Conservation (phyloP, 2,113 vertebrate genomes). For the Apus apus region DNA sequence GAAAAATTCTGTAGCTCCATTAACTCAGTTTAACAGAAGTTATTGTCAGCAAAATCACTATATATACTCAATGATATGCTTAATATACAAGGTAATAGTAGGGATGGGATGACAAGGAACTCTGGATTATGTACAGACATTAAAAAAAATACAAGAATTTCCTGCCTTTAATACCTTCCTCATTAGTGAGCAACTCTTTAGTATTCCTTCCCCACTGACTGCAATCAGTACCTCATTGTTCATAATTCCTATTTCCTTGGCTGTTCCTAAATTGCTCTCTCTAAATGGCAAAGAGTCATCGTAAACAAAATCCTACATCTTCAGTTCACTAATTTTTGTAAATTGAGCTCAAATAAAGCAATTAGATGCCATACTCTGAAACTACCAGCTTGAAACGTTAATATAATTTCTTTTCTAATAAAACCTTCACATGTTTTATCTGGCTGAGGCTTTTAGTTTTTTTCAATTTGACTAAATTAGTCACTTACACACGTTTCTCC, state of each 20-base stretch:
- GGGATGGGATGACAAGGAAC: background rate
- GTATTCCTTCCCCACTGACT: slow-evolving; percentile 59
- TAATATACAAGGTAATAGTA: slow-evolving; percentile 44
- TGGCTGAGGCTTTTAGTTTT: background rate
- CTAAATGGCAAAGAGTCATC: slow-evolving; percentile 57
- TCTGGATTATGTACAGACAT: slow-evolving; percentile 43
- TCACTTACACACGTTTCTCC: background rate
- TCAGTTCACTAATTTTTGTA: slow-evolving; percentile 62
- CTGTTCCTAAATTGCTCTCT: slow-evolving; percentile 57
- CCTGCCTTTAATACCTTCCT: slow-evolving; percentile 59
- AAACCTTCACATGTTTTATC: slow-evolving; percentile 37
- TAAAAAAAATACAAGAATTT: slow-evolving; percentile 57
- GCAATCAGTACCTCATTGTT: slow-evolving; percentile 68
- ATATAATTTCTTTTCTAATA: slow-evolving; percentile 61
- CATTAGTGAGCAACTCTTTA: slow-evolving; percentile 52
- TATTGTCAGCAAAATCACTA: background rate
- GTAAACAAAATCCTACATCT: slow-evolving; percentile 67
- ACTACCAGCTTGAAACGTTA: slow-evolving; percentile 58
- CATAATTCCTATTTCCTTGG: slow-evolving; percentile 64
- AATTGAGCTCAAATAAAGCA: slow-evolving; percentile 55
- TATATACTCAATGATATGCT: background rate
- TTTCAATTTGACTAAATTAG: slow-evolving; percentile 1
- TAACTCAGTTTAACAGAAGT: background rate
- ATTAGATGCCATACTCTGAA: slow-evolving; percentile 58
- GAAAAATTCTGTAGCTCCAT: background rate